phyloP scores from a whole-genome alignment of 2,113 vertebrate species.

The Megaceryle torquata region DNA sequence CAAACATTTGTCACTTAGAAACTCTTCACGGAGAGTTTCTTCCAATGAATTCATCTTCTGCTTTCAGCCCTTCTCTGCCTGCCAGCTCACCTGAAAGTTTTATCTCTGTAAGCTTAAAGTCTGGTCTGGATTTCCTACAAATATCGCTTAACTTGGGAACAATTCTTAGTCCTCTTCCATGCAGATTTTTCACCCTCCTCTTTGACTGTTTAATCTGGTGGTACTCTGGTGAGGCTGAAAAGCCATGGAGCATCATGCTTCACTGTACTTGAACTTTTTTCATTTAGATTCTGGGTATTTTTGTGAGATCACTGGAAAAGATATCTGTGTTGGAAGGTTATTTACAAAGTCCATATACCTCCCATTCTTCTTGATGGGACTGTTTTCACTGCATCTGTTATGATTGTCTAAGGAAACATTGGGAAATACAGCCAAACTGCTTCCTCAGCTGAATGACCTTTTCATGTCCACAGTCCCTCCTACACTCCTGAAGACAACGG shows the following conservation, averaged over 20 bases:
- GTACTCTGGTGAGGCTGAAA: background rate
- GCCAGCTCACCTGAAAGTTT: background rate
- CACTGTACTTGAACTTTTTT: background rate
- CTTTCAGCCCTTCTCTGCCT: background rate
- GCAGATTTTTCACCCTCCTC: background rate
- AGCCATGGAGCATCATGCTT: background rate
- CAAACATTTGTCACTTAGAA: background rate
- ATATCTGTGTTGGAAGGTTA: background rate
- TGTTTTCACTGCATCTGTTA: background rate
- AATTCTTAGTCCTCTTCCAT: background rate
- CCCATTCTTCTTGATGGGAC: background rate
- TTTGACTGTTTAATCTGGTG: background rate
- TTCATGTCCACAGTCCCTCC: rapidly evolving
- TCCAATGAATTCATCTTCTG: background rate
- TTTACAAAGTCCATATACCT: background rate
- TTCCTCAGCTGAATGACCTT: background rate
- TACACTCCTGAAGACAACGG: background rate
- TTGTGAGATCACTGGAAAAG: background rate
- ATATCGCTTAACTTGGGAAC: background rate
- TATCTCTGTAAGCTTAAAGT: background rate
- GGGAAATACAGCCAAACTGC: background rate
- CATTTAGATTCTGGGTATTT: background rate
- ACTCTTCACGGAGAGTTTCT: background rate
- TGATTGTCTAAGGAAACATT: background rate
- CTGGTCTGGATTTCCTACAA: background rate